Conservation (phyloP, 2,888 invertebrate species). For the Malthinus flaveolus region DNA sequence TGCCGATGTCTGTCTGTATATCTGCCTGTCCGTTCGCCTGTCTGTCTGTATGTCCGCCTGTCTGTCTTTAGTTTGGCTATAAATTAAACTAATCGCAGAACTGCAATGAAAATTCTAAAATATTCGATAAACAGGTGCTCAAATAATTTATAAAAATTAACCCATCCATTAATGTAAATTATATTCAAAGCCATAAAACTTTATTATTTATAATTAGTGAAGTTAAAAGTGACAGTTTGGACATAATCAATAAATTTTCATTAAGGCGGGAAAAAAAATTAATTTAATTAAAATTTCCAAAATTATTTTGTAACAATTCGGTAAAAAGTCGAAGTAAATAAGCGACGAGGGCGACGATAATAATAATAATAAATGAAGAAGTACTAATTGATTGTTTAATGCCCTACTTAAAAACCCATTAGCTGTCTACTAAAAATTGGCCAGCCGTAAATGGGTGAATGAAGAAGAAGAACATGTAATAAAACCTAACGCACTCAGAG, state of each 20-base stretch:
- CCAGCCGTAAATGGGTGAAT: slow-evolving; percentile 49
- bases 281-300: too few species aligned
- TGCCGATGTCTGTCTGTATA: too few species aligned
- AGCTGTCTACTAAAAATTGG: slow-evolving; percentile 47
- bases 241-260: slow-evolving; percentile 2
- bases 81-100: not conserved
- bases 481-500: slow-evolving; percentile 54
- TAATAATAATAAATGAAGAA: slow-evolving; percentile 13
- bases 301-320: not conserved
- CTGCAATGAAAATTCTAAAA: not conserved
- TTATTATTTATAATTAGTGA: slow-evolving; percentile 1
- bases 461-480: slow-evolving; percentile 53
- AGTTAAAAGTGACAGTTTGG: slow-evolving; percentile 5
- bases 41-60: too few species aligned
- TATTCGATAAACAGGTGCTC: not conserved
- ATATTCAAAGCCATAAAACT: slow-evolving; percentile 1
- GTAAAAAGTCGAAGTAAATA: slow-evolving; percentile 6
- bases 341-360: slow-evolving; percentile 5
- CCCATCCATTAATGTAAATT: not conserved
- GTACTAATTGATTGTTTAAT: slow-evolving; percentile 31
- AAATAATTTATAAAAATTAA: not conserved
- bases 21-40: not conserved
- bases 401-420: slow-evolving; percentile 52
- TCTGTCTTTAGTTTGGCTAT: not conserved
- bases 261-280: not conserved